These are phyloP conservation scores for Cabera pusaria DNA, from an alignment of 2,888 invertebrate genomes.

Conservation along the genomic window DNA sequence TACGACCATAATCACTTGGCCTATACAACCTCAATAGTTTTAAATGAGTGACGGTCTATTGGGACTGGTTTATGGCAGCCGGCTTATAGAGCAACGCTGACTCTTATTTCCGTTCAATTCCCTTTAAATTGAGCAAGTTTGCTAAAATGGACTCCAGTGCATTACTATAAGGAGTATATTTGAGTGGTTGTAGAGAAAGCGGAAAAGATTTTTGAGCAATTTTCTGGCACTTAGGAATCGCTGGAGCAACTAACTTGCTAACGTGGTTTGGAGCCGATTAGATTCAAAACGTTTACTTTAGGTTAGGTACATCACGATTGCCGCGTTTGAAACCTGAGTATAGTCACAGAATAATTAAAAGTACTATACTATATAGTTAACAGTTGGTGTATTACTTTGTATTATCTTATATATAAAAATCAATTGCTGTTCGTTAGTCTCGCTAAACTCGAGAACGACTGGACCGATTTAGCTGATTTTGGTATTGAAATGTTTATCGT, in stretches of 20 bases:
- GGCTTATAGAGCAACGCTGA: constrained; percentile 67
- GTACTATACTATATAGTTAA: too few species aligned
- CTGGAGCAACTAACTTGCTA: constrained; percentile 25
- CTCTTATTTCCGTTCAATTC: constrained; percentile 75
- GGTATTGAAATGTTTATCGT: too few species aligned
- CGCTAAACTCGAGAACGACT: too few species aligned
- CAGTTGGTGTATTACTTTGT: too few species aligned
- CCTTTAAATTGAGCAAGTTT: constrained; percentile 48
- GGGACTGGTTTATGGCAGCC: constrained; percentile 56
- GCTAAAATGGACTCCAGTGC: constrained; percentile 47
- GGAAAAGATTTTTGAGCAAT: constrained; percentile 33
- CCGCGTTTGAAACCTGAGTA: constrained; percentile 1
- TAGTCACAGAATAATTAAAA: too few species aligned
- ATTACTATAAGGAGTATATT: constrained; percentile 35
- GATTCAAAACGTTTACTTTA: constrained; percentile 4
- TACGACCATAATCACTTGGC: constrained; percentile 16
- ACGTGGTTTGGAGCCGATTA: constrained; percentile 16
- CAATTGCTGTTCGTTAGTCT: too few species aligned
- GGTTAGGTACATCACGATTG: constrained; percentile 3
- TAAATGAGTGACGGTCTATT: constrained; percentile 45
- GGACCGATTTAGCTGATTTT: too few species aligned
- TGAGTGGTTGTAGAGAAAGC: constrained; percentile 15
- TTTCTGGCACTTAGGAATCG: constrained; percentile 30
- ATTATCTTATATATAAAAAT: too few species aligned
- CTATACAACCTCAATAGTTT: constrained; percentile 27